A percentile compares a stretch with the other conserved stretches of the same genome.
Conservation (phyloP, 2,797 vertebrate species). For the Sebastes vulpes region DNA sequence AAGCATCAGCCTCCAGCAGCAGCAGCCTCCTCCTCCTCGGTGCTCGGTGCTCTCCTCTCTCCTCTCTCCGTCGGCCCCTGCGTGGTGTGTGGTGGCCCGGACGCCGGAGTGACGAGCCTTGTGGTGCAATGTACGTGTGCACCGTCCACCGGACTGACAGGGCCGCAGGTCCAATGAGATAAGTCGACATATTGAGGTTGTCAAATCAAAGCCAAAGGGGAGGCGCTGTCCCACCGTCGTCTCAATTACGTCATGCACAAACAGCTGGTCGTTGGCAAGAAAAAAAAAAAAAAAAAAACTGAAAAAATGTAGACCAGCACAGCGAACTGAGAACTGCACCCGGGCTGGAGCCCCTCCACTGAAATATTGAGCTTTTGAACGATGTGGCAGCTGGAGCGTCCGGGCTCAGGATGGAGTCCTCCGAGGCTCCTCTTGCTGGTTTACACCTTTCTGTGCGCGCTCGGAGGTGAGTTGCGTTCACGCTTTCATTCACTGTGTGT, state of each 20-base stretch:
- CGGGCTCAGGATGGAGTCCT: conserved; percentile 77
- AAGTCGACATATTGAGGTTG: conserved; percentile 63
- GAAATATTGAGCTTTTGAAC: conserved; percentile 63
- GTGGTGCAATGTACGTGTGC: conserved; percentile 78
- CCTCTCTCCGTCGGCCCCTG: conserved; percentile 6
- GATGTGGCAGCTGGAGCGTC: conserved; percentile 83
- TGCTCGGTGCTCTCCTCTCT: not conserved
- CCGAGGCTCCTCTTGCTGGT: conserved; percentile 84
- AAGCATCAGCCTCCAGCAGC: conserved; percentile 17
- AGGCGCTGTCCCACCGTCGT: conserved; percentile 78
- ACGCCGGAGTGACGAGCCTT: conserved; percentile 57
- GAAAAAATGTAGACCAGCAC: conserved; percentile 88
- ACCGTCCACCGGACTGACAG: conserved; percentile 68
- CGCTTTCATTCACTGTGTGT: conserved; percentile 2
- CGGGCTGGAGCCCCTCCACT: conserved; percentile 78
- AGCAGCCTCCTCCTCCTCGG: conserved; percentile 17
- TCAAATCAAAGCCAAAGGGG: conserved; percentile 83
- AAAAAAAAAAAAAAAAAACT: conserved; percentile 47
- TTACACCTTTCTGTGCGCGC: conserved; percentile 81
- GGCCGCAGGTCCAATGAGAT: conserved; percentile 70
- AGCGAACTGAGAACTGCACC: conserved; percentile 82
- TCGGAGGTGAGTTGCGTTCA: conserved; percentile 85
- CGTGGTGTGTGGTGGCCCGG: conserved; percentile 39
- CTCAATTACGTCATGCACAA: conserved; percentile 87
- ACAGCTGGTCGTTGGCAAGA: conserved; percentile 87